A percentile compares a stretch with the other conserved stretches of the same genome.
Evolutionary conservation across 1,140 invertebrate genomes (phyloP).

Genomic region (Leucophenga varia): DNA sequence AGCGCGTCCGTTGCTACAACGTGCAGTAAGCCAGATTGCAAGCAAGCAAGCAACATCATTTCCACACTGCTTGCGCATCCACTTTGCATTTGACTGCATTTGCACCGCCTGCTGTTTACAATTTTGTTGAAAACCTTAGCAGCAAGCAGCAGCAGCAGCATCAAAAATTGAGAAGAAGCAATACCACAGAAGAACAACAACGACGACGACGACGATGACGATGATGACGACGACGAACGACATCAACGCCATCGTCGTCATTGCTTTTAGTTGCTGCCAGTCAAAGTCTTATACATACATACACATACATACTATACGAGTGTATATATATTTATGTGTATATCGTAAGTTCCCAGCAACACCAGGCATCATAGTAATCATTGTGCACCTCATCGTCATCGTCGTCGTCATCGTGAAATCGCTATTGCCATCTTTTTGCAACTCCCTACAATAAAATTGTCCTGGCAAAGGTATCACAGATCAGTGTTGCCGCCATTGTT

Average conservation of each 20-base stretch:
- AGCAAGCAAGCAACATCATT: too few species aligned
- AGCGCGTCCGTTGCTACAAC: too few species aligned
- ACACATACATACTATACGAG: slow-evolving; percentile 9
- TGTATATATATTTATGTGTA: too few species aligned
- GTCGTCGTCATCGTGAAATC: not conserved
- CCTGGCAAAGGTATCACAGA: slow-evolving; percentile 28
- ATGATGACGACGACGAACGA: too few species aligned
- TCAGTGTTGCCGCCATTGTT: too few species aligned
- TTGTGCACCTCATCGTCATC: not conserved
- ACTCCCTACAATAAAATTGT: slow-evolving; percentile 21
- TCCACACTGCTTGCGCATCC: too few species aligned
- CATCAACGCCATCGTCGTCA: not conserved
- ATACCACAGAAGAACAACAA: too few species aligned
- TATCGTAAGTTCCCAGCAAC: too few species aligned
- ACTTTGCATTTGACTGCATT: not conserved
- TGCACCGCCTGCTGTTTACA: slow-evolving; percentile 14
- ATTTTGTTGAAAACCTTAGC: slow-evolving; percentile 14
- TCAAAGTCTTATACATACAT: slow-evolving; percentile 3
- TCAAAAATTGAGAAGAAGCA: too few species aligned
- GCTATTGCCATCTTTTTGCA: not conserved
- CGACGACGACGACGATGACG: too few species aligned
- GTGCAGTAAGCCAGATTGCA: too few species aligned
- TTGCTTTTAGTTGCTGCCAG: too few species aligned
- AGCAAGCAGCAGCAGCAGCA: slow-evolving; percentile 17
- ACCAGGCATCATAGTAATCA: slow-evolving; percentile 4